phyloP scores from a whole-genome alignment of 2,797 vertebrate species.

The Coluber constrictor region DNA sequence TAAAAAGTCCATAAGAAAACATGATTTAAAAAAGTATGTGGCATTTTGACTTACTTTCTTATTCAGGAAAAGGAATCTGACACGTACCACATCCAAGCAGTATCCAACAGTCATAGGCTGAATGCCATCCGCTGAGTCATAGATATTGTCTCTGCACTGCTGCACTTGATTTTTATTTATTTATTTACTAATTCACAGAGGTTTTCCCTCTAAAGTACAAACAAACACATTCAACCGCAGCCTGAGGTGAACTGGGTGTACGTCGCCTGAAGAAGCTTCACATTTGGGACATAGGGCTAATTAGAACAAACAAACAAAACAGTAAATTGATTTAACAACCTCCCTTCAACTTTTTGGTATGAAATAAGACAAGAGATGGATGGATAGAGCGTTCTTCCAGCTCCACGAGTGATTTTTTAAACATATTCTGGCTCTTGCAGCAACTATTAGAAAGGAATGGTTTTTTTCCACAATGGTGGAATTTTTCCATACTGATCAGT shows the following conservation, averaged over 20 bases:
- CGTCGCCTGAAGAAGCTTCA: conserved; percentile 26
- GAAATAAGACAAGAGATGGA: background rate
- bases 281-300: background rate
- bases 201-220: conserved; percentile 51
- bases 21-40: background rate
- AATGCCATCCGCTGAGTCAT: conserved; percentile 57
- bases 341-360: background rate
- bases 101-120: conserved; percentile 5
- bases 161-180: conserved; percentile 46
- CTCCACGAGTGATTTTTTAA: background rate
- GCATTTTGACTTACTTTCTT: background rate
- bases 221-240: conserved; percentile 58
- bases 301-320: conserved; percentile 4
- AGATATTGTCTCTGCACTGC: conserved; percentile 28
- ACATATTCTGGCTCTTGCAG: background rate
- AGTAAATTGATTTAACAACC: conserved; percentile 4
- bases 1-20: background rate
- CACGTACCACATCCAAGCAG: conserved; percentile 22
- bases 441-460: background rate
- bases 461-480: background rate
- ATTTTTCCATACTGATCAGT: background rate
- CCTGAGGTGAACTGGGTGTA: conserved; percentile 52
- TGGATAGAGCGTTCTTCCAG: background rate
- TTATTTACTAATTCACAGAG: conserved; percentile 53
- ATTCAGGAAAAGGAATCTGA: conserved; percentile 16